These are phyloP conservation scores for Trachops cirrhosus DNA, from an alignment of 2,797 vertebrate species.

Conservation along the genomic window DNA sequence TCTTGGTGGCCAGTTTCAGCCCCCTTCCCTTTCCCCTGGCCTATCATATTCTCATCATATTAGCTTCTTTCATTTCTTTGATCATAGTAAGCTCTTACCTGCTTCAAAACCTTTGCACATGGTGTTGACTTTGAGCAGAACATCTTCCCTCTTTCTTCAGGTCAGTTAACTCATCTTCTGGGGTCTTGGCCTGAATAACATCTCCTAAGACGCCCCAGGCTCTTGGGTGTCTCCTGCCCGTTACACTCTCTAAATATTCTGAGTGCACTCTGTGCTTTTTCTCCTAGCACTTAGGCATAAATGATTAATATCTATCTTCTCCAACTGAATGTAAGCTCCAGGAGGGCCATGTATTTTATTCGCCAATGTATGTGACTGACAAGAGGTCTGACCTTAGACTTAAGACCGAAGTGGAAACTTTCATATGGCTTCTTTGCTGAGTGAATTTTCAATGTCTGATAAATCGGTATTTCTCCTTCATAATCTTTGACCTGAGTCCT, in stretches of 20 bases:
- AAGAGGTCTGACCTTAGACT: not conserved
- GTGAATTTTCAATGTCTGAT: not conserved
- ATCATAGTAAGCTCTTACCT: not conserved
- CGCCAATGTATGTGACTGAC: not conserved
- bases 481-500: not conserved
- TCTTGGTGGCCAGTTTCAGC: not conserved
- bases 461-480: constrained; percentile 15
- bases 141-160: not conserved
- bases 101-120: not conserved
- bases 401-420: not conserved
- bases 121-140: not conserved
- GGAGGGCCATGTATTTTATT: not conserved
- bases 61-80: not conserved
- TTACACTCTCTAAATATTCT: not conserved
- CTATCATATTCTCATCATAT: not conserved
- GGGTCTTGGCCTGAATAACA: not conserved
- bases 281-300: not conserved
- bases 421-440: not conserved
- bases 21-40: not conserved
- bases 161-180: not conserved
- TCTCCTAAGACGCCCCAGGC: not conserved
- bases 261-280: not conserved
- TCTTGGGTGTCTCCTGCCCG: not conserved
- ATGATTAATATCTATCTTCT: not conserved
- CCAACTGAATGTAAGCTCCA: not conserved